Percentiles rank a stretch among this genome's conserved stretches.
These are phyloP conservation scores for Sipha maydis DNA, from an alignment of 2,888 invertebrate genomes.

Conservation along the genomic window DNA sequence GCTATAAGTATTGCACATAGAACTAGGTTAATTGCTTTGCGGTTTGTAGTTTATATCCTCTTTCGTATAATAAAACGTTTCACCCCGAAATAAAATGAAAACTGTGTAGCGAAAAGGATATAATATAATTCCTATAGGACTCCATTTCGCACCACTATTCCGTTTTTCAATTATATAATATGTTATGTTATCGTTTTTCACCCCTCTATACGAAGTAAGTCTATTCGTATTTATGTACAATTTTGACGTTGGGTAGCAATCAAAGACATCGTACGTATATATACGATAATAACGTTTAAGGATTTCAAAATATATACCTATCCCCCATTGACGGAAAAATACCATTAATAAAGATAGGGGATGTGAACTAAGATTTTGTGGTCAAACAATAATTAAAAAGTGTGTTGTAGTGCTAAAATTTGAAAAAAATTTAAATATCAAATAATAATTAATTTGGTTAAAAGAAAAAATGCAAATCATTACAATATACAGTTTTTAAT, in stretches of 20 bases:
- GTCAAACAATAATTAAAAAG: too few relatives aligned
- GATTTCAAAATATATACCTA: background rate
- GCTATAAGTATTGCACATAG: background rate
- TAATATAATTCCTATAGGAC: slow-evolving; percentile 21
- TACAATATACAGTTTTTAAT: too few relatives aligned
- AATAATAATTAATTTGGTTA: too few relatives aligned
- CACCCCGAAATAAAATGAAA: slow-evolving; percentile 43
- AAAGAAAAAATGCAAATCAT: too few relatives aligned
- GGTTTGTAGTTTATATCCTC: slow-evolving; percentile 9
- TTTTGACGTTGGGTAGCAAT: background rate
- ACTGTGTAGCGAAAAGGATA: slow-evolving; percentile 12
- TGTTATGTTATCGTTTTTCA: slow-evolving; percentile 8
- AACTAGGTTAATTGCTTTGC: slow-evolving; percentile 51
- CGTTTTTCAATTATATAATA: slow-evolving; percentile 42
- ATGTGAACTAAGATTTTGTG: too few relatives aligned
- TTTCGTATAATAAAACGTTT: slow-evolving; percentile 42
- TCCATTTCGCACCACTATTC: background rate
- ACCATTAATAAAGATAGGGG: too few relatives aligned
- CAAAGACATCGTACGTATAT: background rate
- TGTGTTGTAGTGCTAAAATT: too few relatives aligned
- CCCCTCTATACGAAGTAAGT: background rate
- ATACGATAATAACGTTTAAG: background rate
- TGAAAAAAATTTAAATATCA: too few relatives aligned
- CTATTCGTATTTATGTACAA: background rate
- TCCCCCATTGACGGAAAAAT: background rate